Evolutionary conservation across 2,888 invertebrate genomes (phyloP).

Genomic region (Drosophila paranaensis): DNA sequence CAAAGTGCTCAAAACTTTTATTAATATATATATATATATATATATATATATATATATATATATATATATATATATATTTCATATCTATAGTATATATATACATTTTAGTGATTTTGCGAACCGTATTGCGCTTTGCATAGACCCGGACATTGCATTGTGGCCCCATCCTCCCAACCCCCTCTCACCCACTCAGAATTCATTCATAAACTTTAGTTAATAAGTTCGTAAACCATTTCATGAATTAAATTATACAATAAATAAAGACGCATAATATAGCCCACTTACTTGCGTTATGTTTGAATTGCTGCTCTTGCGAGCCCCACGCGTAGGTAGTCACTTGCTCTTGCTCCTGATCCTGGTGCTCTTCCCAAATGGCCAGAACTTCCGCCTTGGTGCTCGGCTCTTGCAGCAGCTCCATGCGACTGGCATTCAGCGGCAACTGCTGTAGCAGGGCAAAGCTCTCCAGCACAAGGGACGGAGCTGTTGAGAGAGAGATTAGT

Average conservation of each 20-base stretch:
- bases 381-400: slow-evolving; percentile 60
- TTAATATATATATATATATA: not conserved
- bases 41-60: not conserved
- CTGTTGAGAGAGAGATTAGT: slow-evolving; percentile 4
- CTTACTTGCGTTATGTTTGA: slow-evolving; percentile 76
- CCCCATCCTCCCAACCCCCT: not conserved
- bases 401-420: slow-evolving; percentile 51
- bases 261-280: slow-evolving; percentile 52
- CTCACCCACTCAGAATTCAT: slow-evolving; percentile 22
- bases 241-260: slow-evolving; percentile 57
- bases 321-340: slow-evolving; percentile 68
- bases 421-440: slow-evolving; percentile 54
- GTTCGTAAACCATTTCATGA: slow-evolving; percentile 32
- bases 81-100: not conserved
- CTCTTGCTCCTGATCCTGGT: not conserved
- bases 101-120: slow-evolving; percentile 15
- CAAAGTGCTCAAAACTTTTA: not conserved
- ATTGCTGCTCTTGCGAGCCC: slow-evolving; percentile 59
- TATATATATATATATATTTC: not conserved
- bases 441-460: slow-evolving; percentile 77
- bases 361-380: slow-evolving; percentile 60
- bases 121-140: slow-evolving; percentile 31
- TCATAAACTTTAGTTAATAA: slow-evolving; percentile 55
- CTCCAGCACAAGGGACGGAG: slow-evolving; percentile 64
- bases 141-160: slow-evolving; percentile 9